Evolutionary conservation across 2,113 vertebrate genomes (phyloP).

Genomic region (Nymphicus hollandicus): DNA sequence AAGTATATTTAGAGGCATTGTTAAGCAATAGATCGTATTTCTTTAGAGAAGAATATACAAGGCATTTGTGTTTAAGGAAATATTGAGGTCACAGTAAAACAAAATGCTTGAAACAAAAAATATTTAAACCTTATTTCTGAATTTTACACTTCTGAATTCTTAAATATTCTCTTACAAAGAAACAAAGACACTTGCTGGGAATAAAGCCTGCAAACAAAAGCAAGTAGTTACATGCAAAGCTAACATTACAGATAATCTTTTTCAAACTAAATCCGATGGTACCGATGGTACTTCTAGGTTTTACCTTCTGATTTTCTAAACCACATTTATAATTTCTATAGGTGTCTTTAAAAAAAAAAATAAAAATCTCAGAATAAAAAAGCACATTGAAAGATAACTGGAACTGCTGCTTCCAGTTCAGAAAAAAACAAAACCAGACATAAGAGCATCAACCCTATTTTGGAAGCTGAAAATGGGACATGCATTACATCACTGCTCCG

Average conservation of each 20-base stretch:
- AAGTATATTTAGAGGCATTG: neutral
- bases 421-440: neutral
- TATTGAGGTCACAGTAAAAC: neutral
- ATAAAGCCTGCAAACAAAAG: neutral
- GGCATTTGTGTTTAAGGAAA: neutral
- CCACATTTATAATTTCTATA: neutral
- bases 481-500: neutral
- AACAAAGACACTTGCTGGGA: neutral
- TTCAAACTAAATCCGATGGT: neutral
- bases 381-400: neutral
- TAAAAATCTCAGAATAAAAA: neutral
- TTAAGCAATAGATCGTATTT: neutral
- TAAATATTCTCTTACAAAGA: neutral
- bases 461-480: conserved; percentile 14
- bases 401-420: neutral
- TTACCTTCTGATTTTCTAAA: neutral
- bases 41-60: neutral
- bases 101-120: neutral
- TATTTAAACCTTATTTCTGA: neutral
- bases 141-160: neutral
- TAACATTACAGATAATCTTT: neutral
- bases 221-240: neutral
- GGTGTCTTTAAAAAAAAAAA: rapidly evolving
- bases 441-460: neutral
- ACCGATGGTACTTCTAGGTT: neutral